Evolutionary conservation across 2,113 vertebrate genomes (phyloP).

Genomic region (Dicaeum eximium): DNA sequence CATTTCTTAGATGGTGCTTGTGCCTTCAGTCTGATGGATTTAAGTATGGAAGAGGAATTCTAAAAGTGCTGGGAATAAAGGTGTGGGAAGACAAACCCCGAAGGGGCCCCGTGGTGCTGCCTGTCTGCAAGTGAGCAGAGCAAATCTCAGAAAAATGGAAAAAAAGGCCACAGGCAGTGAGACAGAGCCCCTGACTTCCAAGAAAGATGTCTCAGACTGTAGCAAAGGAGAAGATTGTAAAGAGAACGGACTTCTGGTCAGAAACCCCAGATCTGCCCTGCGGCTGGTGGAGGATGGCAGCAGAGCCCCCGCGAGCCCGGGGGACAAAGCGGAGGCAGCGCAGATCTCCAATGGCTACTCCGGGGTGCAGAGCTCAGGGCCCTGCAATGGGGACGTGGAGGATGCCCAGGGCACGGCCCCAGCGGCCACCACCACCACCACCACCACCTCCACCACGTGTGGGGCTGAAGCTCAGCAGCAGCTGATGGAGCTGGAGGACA

Average conservation of each 20-base stretch:
- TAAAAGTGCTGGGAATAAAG: neutral
- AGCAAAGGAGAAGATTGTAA: conserved; percentile 73
- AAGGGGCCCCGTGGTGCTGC: neutral
- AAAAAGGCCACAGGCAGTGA: conserved; percentile 75
- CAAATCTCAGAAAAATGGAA: conserved; percentile 77
- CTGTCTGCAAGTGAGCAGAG: conserved; percentile 32
- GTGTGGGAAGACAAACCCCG: neutral
- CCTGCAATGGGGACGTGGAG: conserved; percentile 52
- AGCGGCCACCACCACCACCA: conserved; percentile 80
- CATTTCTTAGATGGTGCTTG: conserved; percentile 30
- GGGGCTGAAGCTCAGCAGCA: conserved; percentile 62
- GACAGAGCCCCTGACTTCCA: conserved; percentile 66
- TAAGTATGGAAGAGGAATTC: conserved; percentile 6
- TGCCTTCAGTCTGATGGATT: neutral
- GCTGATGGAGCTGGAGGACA: conserved; percentile 59
- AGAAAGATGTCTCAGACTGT: conserved; percentile 50
- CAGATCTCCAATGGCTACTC: conserved; percentile 90
- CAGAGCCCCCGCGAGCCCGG: conserved; percentile 39
- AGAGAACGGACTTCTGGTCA: conserved; percentile 78
- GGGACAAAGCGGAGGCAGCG: conserved; percentile 65
- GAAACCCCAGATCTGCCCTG: conserved; percentile 38
- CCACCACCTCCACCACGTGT: conserved; percentile 79
- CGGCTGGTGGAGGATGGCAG: conserved; percentile 37
- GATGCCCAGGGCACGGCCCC: conserved; percentile 62
- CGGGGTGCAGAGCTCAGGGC: conserved; percentile 74